Percentiles rank a stretch among this genome's conserved stretches.
Conservation (phyloP, 2,888 invertebrate species). For the Argyra leucocephala region DNA sequence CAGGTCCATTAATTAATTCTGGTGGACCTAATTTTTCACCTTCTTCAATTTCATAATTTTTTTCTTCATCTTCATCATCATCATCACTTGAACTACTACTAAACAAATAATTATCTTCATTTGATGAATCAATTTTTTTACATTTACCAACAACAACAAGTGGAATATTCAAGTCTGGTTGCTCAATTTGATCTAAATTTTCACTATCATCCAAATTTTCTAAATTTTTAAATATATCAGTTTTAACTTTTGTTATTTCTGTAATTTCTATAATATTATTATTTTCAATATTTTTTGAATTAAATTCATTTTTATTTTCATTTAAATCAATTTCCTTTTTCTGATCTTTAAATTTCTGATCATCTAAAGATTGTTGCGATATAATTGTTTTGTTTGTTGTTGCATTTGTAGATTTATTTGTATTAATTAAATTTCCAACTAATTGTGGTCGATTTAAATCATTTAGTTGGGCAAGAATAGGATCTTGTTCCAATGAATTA, state of each 20-base stretch:
- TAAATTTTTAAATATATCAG: background rate
- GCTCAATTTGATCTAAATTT: conserved; percentile 13
- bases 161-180: conserved; percentile 13
- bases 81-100: conserved; percentile 25
- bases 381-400: too few relatives aligned
- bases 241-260: background rate
- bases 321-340: background rate
- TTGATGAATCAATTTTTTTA: conserved; percentile 31
- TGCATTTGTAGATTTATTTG: background rate
- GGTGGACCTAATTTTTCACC: conserved; percentile 43
- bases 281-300: background rate
- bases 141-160: conserved; percentile 33
- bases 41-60: conserved; percentile 40
- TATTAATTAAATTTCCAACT: too few relatives aligned
- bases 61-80: conserved; percentile 31
- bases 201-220: conserved; percentile 13
- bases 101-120: conserved; percentile 26
- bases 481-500: conserved; percentile 31
- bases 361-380: background rate
- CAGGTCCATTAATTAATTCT: conserved; percentile 40
- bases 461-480: conserved; percentile 23
- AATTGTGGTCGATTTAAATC: conserved; percentile 11
- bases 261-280: conserved; percentile 10
- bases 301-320: background rate
- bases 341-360: background rate